Base-by-base conservation (phyloP, 2,113 vertebrate species). In the Cyanocitta stelleri region DNA sequence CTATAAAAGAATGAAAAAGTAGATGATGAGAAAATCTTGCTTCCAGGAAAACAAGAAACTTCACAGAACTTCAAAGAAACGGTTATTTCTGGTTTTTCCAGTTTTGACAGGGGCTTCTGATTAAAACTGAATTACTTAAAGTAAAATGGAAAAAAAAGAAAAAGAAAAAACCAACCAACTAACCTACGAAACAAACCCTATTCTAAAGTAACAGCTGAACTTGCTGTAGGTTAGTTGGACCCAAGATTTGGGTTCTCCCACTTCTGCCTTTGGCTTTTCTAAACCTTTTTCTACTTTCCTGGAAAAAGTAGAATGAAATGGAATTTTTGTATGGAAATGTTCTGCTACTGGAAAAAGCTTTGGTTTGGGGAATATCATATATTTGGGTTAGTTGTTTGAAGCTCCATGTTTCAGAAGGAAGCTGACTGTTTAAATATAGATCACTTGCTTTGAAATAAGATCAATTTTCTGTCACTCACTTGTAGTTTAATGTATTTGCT, bases 381-480 rank as follows among this genome's bases (percentile, higher is more conserved):
- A 3, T 35, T 66, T 67, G 37, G 12, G 5, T 75, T 71, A 1
- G 1, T 68, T 68, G 39, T 56, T 92, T 8, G 5, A 29, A 86
- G 56, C 48, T 90, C 56, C 10, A 1, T 51, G 72, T 79, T 85
- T 87, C 61, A 75, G 52, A 78, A 78, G 33, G 39, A 82, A 75
- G 22, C n/a, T n/a, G 55, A 26, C 35, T 54, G 26, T 93, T 93
- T 75, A 78, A 71, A 75, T 78, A 66, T 23, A 54, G 61, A 19
- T 41, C 66, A 74, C 7, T n/a, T 85, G 29, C 87, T 93, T 71
- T 87, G 64, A 94, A 82, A 67, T 58, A 63, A 67, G 51, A 75
- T 79, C 49, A 56, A 11, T 83, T 90, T 90, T 87, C 35, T 88
- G 71, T 86, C 89, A 67, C 68, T 86, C 37, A 19, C 24, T 85